A percentile compares a stretch with the other conserved stretches of the same genome.
phyloP scores from a whole-genome alignment of 2,797 vertebrate genomes.

The Danio albolineatus region DNA sequence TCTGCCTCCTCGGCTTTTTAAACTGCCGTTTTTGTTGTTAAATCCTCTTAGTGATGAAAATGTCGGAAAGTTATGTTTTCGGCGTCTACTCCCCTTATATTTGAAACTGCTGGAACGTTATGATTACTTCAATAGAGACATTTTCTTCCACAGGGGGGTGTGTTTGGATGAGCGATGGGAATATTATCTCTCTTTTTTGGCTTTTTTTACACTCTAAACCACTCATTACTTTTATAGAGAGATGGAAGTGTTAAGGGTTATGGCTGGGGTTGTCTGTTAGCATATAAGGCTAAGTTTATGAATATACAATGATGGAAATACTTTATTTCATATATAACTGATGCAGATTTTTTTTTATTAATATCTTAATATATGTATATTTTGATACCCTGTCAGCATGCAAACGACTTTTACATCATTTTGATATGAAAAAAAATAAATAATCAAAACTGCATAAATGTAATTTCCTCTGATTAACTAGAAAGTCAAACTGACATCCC shows the following conservation, averaged over 20 bases:
- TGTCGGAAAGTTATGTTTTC: conserved; percentile 42
- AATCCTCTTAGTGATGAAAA: conserved; percentile 42
- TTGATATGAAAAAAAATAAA: background rate
- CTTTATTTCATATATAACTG: background rate
- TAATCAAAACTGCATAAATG: background rate
- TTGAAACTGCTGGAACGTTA: conserved; percentile 37
- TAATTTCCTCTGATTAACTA: background rate
- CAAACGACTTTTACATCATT: background rate
- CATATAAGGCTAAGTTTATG: background rate
- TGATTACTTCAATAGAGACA: conserved; percentile 41
- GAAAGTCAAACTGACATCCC: conserved; percentile 28
- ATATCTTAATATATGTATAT: too few relatives aligned
- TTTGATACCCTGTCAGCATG: background rate
- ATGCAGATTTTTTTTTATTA: background rate
- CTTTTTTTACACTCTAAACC: conserved; percentile 11
- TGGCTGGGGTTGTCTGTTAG: background rate
- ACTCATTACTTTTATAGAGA: background rate
- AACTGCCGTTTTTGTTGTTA: conserved; percentile 20
- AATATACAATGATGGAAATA: background rate
- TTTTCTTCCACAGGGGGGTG: conserved; percentile 19
- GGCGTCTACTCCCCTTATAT: conserved; percentile 16
- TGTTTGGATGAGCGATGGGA: conserved; percentile 22
- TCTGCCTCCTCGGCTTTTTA: conserved; percentile 37
- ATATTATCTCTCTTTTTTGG: conserved; percentile 23
- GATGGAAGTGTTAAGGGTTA: background rate